phyloP scores from a whole-genome alignment of 2,888 invertebrate genomes.

The Physocephala rufipes region DNA sequence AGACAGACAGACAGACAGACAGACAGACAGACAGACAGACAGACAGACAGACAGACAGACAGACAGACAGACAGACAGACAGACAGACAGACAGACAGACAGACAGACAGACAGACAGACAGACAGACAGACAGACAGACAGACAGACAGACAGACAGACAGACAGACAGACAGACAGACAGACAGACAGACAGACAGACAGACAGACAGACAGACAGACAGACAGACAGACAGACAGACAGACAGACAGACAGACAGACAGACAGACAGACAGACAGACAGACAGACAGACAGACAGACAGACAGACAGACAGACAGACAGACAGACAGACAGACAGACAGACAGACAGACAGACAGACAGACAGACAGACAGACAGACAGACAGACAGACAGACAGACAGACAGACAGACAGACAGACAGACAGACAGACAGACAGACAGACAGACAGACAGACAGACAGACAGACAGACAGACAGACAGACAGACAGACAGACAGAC shows the following conservation, averaged over 20 bases:
- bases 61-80: neutral
- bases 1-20: neutral
- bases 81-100: neutral
- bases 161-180: neutral
- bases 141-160: neutral
- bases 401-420: neutral
- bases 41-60: neutral
- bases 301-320: neutral
- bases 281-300: neutral
- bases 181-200: neutral
- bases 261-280: neutral
- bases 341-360: neutral
- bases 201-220: neutral
- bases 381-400: neutral
- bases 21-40: neutral
- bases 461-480: slow-evolving; percentile 1
- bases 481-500: neutral
- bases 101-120: neutral
- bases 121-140: neutral
- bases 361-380: neutral
- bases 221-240: neutral
- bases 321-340: neutral
- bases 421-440: neutral
- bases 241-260: neutral
- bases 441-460: slow-evolving; percentile 1